Evolutionary conservation across 1,140 invertebrate species (phyloP).

Genomic region (Mesaphorura yosii): DNA sequence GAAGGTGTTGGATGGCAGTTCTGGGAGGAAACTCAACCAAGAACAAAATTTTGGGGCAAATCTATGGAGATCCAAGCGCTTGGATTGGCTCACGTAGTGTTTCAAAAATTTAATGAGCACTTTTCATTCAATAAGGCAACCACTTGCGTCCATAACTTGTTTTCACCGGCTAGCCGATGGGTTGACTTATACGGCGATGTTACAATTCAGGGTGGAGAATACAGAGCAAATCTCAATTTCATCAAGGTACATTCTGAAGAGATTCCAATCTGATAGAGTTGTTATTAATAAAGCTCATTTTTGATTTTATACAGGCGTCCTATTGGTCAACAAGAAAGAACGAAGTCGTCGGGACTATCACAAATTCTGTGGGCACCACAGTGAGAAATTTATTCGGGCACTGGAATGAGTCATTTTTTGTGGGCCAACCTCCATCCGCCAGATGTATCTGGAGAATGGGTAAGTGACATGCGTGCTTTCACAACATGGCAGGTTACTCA

Average conservation of each 20-base stretch:
- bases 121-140: constrained; percentile 80
- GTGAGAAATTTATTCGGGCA: constrained; percentile 58
- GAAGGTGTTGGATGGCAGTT: constrained; percentile 62
- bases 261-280: not conserved
- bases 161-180: constrained; percentile 62
- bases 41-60: constrained; percentile 84
- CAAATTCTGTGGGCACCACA: constrained; percentile 45
- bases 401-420: constrained; percentile 71
- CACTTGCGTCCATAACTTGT: constrained; percentile 74
- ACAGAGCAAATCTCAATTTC: constrained; percentile 67
- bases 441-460: constrained; percentile 65
- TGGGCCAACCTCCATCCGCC: constrained; percentile 55
- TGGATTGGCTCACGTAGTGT: constrained; percentile 41
- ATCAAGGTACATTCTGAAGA: constrained; percentile 48
- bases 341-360: constrained; percentile 60
- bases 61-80: constrained; percentile 78
- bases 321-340: constrained; percentile 67
- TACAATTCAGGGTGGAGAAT: constrained; percentile 47
- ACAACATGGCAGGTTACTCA: no score
- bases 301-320: constrained; percentile 44
- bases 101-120: constrained; percentile 45
- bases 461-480: constrained; percentile 28
- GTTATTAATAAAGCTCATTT: not conserved
- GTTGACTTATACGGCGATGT: constrained; percentile 78
- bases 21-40: constrained; percentile 68